Evolutionary conservation across 2,888 invertebrate genomes (phyloP), one percentile per base, ranked within the genome.

Genomic region (Nymphalis polychloros): DNA sequence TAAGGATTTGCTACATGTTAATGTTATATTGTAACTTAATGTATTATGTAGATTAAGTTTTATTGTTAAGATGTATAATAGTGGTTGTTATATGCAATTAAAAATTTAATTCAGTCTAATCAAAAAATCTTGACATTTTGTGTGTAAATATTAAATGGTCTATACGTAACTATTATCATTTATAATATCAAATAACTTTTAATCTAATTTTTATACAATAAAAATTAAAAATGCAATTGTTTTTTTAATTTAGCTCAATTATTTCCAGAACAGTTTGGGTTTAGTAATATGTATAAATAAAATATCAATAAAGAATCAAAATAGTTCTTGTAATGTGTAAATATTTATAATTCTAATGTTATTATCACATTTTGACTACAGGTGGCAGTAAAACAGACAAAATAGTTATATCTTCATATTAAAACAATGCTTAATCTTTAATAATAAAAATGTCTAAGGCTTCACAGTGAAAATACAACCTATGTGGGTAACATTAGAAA

Each of bases 391-490:
- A 63, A 46, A 35, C 31, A 35, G 19, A 20, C 31, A 55, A 63
- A 55, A 47, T 23, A 63, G n/a, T 55, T 55, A 55, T 17, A 57
- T 35, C 19, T 31, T 35, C 19, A 57, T 41, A 35, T 10, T 35
- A 31, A 55, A 57, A 57, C 41, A 57, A 35, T 63, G 35, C 53
- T 63, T 63, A 46, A 53, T 46, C 23, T 63, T 53, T 53, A 49
- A 65, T 64, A 55, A n/a, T 20, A 49, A 48, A 52, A 50, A 31
- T 2, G 5, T 52, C 52, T 55, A 55, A 55, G 53, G 31, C n/a
- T 53, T 59, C 64, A 70, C 64, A 62, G 46, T 64, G 46, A 62
- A 67, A 68, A 67, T 67, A 64, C 61, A 55, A 61, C 50, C 53
- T 62, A 31, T 52, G 46, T 57, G 50, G 50, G 52, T 62, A 35